Percentiles rank a stretch among this genome's conserved stretches.
Evolutionary conservation across 2,113 vertebrate genomes (phyloP).

Genomic region (Aptenodytes patagonicus): DNA sequence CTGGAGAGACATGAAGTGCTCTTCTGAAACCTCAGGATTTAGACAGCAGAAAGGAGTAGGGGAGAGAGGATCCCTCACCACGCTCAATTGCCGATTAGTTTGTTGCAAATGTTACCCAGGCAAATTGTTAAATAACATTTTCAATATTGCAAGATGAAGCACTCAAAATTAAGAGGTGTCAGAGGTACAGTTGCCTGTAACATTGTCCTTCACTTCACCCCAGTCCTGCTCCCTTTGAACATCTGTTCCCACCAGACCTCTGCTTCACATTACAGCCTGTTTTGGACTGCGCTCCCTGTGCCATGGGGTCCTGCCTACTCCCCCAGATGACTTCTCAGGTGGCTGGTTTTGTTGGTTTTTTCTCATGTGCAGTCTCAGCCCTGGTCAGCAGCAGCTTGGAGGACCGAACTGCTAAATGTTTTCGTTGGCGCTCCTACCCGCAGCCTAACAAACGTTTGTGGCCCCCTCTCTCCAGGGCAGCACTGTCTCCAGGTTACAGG

Average conservation of each 20-base stretch:
- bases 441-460: background rate
- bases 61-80: background rate
- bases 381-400: background rate
- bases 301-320: background rate
- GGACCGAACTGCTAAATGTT: background rate
- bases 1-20: background rate
- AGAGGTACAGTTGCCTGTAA: background rate
- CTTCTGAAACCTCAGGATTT: background rate
- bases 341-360: background rate
- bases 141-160: background rate
- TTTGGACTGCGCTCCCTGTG: background rate
- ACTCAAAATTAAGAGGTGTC: background rate
- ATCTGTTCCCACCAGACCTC: background rate
- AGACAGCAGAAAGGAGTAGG: background rate
- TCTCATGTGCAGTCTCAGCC: background rate
- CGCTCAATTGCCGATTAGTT: background rate
- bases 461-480: background rate
- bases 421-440: fast-evolving
- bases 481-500: background rate
- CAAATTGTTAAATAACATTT: background rate
- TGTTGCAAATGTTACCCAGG: background rate
- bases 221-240: background rate
- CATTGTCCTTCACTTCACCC: background rate
- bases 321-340: background rate
- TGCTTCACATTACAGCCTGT: background rate